phyloP scores from a whole-genome alignment of 2,888 invertebrate species.

The Macrosiphum euphorbiae region DNA sequence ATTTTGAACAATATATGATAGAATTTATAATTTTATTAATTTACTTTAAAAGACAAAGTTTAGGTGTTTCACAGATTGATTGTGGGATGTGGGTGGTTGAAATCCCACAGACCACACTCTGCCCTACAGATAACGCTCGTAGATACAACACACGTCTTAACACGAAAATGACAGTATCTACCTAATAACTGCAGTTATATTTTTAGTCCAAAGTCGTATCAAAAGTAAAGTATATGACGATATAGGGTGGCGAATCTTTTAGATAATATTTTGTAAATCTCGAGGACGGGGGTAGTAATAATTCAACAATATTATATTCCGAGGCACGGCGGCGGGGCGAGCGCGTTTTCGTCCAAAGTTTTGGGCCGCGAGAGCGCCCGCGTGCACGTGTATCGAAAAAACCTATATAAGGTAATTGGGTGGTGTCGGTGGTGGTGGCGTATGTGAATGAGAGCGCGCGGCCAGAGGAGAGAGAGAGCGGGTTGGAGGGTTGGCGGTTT shows the following conservation, averaged over 20 bases:
- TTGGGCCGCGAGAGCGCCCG: not conserved
- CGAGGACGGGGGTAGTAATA: not conserved
- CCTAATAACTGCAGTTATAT: not conserved
- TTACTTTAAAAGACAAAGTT: not conserved
- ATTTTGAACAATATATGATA: not conserved
- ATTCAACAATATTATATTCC: not conserved
- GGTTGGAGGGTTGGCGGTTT: slow-evolving; percentile 12
- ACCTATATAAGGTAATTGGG: slow-evolving; percentile 60
- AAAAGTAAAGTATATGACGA: not conserved
- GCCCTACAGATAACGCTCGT: not conserved
- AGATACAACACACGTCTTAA: not conserved
- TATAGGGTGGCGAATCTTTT: not conserved
- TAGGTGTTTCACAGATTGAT: not conserved
- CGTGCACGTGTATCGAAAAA: slow-evolving; percentile 42
- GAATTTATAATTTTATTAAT: not conserved
- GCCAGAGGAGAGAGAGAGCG: no score
- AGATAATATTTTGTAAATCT: not conserved
- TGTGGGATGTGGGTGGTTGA: not conserved
- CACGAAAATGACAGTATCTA: not conserved
- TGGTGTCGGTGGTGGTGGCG: slow-evolving; percentile 39
- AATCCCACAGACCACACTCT: not conserved
- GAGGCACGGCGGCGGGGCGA: not conserved
- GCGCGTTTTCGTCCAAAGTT: slow-evolving; percentile 20
- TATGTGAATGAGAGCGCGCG: slow-evolving; percentile 4
- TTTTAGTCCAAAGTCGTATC: not conserved